These are phyloP conservation scores for Acleris holmiana DNA, from an alignment of 2,888 invertebrate genomes.

Conservation along the genomic window DNA sequence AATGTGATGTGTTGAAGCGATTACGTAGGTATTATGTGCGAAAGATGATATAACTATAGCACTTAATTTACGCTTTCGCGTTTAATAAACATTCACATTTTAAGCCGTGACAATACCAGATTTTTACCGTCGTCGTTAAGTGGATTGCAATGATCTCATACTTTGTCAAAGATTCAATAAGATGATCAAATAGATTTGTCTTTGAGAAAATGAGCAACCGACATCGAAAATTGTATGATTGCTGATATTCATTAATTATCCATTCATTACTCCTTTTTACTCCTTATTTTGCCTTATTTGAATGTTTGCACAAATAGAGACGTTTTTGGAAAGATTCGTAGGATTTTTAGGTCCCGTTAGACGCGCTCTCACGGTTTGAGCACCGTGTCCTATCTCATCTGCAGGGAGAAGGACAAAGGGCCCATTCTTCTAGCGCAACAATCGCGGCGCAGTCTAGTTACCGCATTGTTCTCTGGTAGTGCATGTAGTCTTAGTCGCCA, in stretches of 20 bases:
- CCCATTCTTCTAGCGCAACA: slow-evolving; percentile 65
- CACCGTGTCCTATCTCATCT: slow-evolving; percentile 57
- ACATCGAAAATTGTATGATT: slow-evolving; percentile 30
- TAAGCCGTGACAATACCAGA: no score
- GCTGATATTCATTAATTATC: slow-evolving; percentile 45
- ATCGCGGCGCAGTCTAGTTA: slow-evolving; percentile 66
- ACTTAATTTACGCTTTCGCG: no score
- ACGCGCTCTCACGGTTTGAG: slow-evolving; percentile 44
- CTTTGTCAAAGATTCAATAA: no score
- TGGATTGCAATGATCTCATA: no score
- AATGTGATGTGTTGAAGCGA: no score
- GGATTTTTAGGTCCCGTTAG: slow-evolving; percentile 19
- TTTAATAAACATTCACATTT: no score
- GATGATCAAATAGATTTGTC: no score
- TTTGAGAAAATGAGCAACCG: no score
- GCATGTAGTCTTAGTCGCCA: slow-evolving; percentile 49
- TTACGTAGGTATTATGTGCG: no score
- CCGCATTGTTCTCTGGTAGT: slow-evolving; percentile 62
- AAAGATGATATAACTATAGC: no score
- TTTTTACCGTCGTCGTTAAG: no score
- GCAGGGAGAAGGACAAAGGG: slow-evolving; percentile 62
- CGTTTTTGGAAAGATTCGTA: slow-evolving; percentile 35
- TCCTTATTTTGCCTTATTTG: neutral
- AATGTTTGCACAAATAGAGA: neutral
- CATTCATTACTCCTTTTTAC: no score